These are phyloP conservation scores for Napeogenes sylphis DNA, from an alignment of 2,888 invertebrate species.

Conservation along the genomic window DNA sequence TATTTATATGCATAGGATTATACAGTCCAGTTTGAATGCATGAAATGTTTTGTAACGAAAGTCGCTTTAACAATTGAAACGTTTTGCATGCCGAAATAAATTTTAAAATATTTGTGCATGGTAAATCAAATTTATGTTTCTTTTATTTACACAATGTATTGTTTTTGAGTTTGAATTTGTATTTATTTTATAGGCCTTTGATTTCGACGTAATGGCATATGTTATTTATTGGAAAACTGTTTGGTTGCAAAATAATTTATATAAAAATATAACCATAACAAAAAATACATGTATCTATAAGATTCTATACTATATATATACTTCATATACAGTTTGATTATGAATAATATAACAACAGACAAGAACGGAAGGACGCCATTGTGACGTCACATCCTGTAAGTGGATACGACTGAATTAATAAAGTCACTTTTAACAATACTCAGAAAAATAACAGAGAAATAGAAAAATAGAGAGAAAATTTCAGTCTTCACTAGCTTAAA, in stretches of 20 bases:
- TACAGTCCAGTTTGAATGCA: background rate
- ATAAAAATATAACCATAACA: no score
- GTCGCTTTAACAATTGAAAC: slow-evolving; percentile 18
- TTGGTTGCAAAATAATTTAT: no score
- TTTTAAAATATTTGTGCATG: slow-evolving; percentile 6
- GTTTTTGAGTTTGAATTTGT: background rate
- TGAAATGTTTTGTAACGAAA: background rate
- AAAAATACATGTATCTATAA: no score
- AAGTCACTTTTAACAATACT: no score
- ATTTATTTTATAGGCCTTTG: background rate
- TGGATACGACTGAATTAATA: no score
- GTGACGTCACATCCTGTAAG: no score
- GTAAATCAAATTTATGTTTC: background rate
- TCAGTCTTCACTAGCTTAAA: no score
- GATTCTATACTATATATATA: no score
- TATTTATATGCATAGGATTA: slow-evolving; percentile 20
- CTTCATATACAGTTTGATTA: no score
- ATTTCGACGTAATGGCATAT: background rate
- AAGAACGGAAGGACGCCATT: no score
- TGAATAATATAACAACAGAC: no score
- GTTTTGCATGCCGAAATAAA: slow-evolving; percentile 23
- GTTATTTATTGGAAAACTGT: background rate
- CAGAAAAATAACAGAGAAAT: slow-evolving; percentile 8
- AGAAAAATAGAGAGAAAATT: slow-evolving; percentile 16
- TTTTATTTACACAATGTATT: background rate